A percentile compares a stretch with the other conserved stretches of the same genome.
These are phyloP conservation scores for Pithys albifrons DNA, from an alignment of 2,113 vertebrate species.

Conservation along the genomic window DNA sequence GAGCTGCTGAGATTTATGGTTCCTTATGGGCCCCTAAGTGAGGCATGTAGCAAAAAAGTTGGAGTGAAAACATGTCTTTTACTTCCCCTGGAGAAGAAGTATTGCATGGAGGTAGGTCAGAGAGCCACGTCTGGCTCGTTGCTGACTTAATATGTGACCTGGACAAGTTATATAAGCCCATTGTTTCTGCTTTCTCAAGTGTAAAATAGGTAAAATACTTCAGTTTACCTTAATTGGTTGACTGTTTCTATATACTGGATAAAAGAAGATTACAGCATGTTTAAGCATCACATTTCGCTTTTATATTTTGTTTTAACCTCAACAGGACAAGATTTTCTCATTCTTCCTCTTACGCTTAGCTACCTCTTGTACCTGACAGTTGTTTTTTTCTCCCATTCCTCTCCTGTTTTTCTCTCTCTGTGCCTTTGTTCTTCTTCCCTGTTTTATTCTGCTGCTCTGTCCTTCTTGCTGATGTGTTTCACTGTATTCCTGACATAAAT, in stretches of 20 bases:
- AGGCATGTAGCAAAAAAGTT: not conserved
- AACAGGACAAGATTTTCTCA: not conserved
- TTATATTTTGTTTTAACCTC: not conserved
- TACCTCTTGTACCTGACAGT: not conserved
- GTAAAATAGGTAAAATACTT: slow-evolving; percentile 45
- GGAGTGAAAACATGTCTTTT: not conserved
- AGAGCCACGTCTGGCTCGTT: not conserved
- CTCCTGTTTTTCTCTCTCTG: not conserved
- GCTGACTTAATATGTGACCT: slow-evolving; percentile 16
- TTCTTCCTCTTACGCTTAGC: not conserved
- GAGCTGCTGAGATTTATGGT: slow-evolving; percentile 12
- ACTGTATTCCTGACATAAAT: not conserved
- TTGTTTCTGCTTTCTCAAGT: slow-evolving; percentile 55
- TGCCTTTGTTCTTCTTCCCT: not conserved
- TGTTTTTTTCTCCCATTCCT: not conserved
- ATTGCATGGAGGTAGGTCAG: not conserved
- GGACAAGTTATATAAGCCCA: slow-evolving; percentile 15
- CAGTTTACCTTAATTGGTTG: slow-evolving; percentile 2
- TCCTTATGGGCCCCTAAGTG: not conserved
- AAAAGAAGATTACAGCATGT: slow-evolving; percentile 1
- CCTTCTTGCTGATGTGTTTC: not conserved
- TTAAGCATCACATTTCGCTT: not conserved
- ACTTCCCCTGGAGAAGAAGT: slow-evolving; percentile 10
- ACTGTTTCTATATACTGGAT: not conserved
- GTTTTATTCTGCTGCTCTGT: not conserved